Base-by-base conservation (phyloP, 1,140 invertebrate species). In the Drosophila littoralis region DNA sequence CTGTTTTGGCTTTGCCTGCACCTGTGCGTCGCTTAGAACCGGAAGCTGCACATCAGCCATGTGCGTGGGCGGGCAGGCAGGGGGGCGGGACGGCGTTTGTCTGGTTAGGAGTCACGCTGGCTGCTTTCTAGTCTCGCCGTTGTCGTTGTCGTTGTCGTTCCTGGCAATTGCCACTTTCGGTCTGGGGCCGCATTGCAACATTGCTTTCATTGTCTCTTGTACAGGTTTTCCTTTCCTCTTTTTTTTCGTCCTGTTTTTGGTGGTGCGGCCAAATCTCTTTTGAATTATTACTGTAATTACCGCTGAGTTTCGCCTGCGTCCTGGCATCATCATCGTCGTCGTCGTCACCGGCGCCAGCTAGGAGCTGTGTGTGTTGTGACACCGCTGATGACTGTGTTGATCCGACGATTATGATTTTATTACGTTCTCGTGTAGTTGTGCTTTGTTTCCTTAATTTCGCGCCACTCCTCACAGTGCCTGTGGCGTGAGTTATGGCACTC, bases 261-360 rank as follows among this genome's bases (percentile, higher is more conserved):
- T 57, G 33, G 50, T 59, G 74, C 70, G 28, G 13, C 57, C 57
- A 91, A 91, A 91, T 91, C 90, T 91, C 90, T 91, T 91, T 91
- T 91, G 90, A 91, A 91, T 91, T 91, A 91, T 91, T 91, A 83
- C 90, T 80, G 90, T 91, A 91, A 91, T 91, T 91, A 91, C 90
- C 90, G 85, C 83, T 75, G 77, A 84, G 84, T 84, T 84, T 77
- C 77, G 80, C 73, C 64, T 36, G 75, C 51, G 73, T 80, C 63
- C 74, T 75, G 68, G 50, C 52, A 61, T 78, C 70, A 63, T 73
- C 78, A 42, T 59, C 36, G 10, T 58, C 66, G 7, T 6, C 43
- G 6, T 17, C 7, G n/a, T 3, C 12, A 7, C 9, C 22, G 50
- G 12, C 35, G 10, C 2, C 35, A 35, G 12, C 48, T 45, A 68